phyloP scores from a whole-genome alignment of 1,140 invertebrate species.

The Drosophila orena region DNA sequence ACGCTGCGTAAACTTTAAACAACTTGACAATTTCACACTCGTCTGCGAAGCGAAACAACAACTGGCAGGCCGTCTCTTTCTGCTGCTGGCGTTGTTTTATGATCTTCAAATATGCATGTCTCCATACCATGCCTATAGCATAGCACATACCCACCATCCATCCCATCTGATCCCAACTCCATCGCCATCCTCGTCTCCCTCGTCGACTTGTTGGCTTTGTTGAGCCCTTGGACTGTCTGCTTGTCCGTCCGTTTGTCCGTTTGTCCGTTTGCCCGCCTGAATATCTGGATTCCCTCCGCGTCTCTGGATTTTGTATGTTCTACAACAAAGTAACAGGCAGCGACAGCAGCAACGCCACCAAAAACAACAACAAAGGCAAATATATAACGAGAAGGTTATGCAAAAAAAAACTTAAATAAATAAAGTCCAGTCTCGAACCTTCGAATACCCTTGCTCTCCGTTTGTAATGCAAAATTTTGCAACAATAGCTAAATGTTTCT shows the following conservation, averaged over 20 bases:
- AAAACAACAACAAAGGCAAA: conserved; percentile 35
- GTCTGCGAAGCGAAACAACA: conserved; percentile 68
- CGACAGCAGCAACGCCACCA: conserved; percentile 35
- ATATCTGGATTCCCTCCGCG: conserved; percentile 35
- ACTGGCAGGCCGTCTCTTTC: conserved; percentile 14
- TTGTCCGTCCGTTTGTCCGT: conserved; percentile 9
- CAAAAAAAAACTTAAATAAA: conserved; percentile 43
- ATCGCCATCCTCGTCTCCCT: conserved; percentile 20
- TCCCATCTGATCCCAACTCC: conserved; percentile 8
- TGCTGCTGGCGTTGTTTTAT: conserved; percentile 72
- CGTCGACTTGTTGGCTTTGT: conserved; percentile 79
- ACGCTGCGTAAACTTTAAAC: conserved; percentile 83
- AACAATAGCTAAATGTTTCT: no score
- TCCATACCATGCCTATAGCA: conserved; percentile 22
- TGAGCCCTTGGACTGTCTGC: conserved; percentile 62
- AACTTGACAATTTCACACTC: conserved; percentile 83
- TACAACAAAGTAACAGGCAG: conserved; percentile 76
- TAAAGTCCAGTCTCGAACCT: neutral
- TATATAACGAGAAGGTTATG: conserved; percentile 44
- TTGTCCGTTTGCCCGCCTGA: conserved; percentile 20
- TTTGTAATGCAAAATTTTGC: neutral
- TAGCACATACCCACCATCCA: conserved; percentile 2
- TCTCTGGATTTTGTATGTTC: conserved; percentile 61
- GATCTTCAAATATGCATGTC: conserved; percentile 74
- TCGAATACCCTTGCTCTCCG: conserved; percentile 15